Percentiles rank a stretch among this genome's conserved stretches.
phyloP scores from a whole-genome alignment of 2,888 invertebrate species.

The Zhuqinia jingwanae region DNA sequence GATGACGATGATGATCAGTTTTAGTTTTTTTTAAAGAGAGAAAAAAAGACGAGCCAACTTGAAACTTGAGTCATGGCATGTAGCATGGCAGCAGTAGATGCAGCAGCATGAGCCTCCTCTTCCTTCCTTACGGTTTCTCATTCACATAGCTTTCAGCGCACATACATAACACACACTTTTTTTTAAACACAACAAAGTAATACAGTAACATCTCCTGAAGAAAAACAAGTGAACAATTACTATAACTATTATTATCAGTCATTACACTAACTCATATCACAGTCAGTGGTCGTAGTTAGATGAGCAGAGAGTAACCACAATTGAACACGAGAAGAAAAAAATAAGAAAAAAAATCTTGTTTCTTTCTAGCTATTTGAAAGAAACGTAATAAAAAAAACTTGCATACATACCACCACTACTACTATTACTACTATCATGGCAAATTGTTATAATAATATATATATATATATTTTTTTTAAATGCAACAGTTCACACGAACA shows the following conservation, averaged over 20 bases:
- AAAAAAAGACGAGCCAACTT: no score
- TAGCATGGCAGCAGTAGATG: no score
- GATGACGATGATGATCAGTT: no score
- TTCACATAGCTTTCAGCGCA: no score
- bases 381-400: no score
- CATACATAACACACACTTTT: not conserved
- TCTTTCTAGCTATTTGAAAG: no score
- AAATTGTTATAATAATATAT: constrained; percentile 26
- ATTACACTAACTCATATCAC: not conserved
- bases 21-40: no score
- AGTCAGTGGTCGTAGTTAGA: not conserved
- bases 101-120: constrained; percentile 33
- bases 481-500: constrained; percentile 27
- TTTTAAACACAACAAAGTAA: not conserved
- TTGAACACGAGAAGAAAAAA: no score
- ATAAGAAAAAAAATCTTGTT: no score
- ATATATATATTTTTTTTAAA: no score
- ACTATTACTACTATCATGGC: not conserved
- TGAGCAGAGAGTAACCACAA: not conserved
- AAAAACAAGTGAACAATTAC: not conserved
- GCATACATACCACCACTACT: no score
- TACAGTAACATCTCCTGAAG: not conserved
- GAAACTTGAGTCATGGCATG: not conserved
- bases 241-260: not conserved
- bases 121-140: constrained; percentile 26